These are phyloP conservation scores for Colaptes auratus DNA, from an alignment of 2,113 vertebrate genomes.

Conservation along the genomic window DNA sequence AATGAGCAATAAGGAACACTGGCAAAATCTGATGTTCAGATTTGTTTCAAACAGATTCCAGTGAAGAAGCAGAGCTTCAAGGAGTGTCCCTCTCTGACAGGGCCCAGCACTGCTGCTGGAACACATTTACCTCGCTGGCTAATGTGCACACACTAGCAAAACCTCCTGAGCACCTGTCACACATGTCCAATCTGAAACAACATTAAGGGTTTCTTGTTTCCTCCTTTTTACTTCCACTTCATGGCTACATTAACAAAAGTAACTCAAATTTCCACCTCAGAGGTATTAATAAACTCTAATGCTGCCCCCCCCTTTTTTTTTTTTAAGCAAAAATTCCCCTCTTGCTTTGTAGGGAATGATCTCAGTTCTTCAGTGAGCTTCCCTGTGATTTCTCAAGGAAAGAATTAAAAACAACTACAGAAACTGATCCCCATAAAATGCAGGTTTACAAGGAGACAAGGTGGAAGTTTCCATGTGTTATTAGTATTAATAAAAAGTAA, in stretches of 20 bases:
- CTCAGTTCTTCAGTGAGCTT: not conserved
- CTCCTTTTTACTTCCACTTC: not conserved
- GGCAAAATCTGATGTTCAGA: not conserved
- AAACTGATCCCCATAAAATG: not conserved
- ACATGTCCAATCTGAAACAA: not conserved
- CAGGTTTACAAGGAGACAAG: not conserved
- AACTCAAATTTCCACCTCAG: not conserved
- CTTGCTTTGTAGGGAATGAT: not conserved
- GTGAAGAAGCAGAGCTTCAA: not conserved
- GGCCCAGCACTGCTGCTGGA: not conserved
- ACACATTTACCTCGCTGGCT: not conserved
- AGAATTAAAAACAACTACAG: not conserved
- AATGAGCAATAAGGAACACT: not conserved
- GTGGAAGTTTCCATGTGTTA: not conserved
- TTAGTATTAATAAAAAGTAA: not conserved
- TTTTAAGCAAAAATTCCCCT: constrained; percentile 58
- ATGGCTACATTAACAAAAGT: not conserved
- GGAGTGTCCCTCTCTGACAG: not conserved
- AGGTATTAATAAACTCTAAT: not conserved
- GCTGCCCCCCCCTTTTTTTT: not conserved
- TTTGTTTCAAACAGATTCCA: not conserved
- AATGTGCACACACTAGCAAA: not conserved
- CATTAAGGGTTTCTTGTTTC: accelerated
- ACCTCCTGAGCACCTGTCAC: not conserved
- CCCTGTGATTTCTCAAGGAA: not conserved